Conservation (phyloP, 2,888 invertebrate species). For the Thymelicus acteon region DNA sequence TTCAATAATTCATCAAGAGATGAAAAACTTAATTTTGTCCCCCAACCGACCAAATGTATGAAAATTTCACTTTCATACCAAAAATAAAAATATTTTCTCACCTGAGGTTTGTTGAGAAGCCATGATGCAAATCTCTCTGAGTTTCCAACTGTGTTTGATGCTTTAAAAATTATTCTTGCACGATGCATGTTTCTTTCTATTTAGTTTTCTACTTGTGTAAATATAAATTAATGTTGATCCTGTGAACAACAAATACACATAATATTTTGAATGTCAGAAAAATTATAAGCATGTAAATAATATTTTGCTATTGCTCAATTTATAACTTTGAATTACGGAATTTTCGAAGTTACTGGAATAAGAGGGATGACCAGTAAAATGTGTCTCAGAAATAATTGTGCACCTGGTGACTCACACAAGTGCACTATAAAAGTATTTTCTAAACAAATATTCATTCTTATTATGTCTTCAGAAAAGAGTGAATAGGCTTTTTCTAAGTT, state of each 20-base stretch:
- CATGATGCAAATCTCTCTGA: slow-evolving; percentile 92
- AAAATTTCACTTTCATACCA: no score
- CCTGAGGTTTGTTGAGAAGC: slow-evolving; percentile 87
- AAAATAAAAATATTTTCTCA: slow-evolving; percentile 39
- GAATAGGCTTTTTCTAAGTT: no score
- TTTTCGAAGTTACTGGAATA: no score
- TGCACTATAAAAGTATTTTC: no score
- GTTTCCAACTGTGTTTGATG: slow-evolving; percentile 86
- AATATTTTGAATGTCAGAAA: neutral
- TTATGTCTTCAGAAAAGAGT: no score
- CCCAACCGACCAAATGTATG: no score
- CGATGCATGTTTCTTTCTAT: slow-evolving; percentile 88
- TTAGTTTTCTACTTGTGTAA: slow-evolving; percentile 41
- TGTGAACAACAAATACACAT: slow-evolving; percentile 50
- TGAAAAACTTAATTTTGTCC: no score
- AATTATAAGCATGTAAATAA: slow-evolving; percentile 17
- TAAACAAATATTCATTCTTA: no score
- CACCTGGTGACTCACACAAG: no score
- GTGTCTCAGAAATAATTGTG: no score
- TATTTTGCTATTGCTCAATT: neutral
- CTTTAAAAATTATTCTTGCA: slow-evolving; percentile 89
- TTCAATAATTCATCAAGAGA: no score
- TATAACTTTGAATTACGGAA: neutral
- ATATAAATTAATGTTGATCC: slow-evolving; percentile 58
- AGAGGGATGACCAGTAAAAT: no score